Base-by-base conservation (phyloP, 92 coral and sea anemone species). In the Porites evermanni region DNA sequence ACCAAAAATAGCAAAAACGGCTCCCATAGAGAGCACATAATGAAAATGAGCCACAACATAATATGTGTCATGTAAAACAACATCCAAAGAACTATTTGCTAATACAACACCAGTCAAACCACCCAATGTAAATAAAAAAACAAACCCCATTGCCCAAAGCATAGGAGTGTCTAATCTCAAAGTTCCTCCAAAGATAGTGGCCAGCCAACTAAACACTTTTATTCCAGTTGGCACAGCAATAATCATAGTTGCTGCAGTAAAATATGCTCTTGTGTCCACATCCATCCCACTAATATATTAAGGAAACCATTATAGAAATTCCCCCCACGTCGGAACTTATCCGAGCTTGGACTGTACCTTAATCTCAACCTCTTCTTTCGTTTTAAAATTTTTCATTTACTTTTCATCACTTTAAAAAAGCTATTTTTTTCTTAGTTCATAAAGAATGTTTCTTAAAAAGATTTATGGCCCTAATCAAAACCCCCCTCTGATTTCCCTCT, bases 141-240 rank as follows among this genome's bases (percentile, higher is more conserved):
- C 91, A 89, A 94, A 94, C 79, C 95, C 97, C 80, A 91, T 85
- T 67, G 97, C 95, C 93, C 95, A 94, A 81, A 94, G 89, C 93
- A 91, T 88, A 70, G 97, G 94, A 65, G 95, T 91, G 81, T 91
- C 94, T 79, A 91, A 72, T 75, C 97, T 81, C 70, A 91, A 77
- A 87, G 87, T 86, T 61, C 94, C 94, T 63, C 97, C 97, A 82
- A 85, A 91, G 86, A 91, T 79, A 79, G 97, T 94, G 79, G 93
- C 95, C 80, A 94, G 82, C 95, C 97, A 94, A 89, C 95, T 94
- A 85, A 94, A 94, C 70, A 94, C 91, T 93, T 94, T 94, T 84
- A 91, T 94, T 72, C 97, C 97, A 89, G 97, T 94, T 86, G 97
- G 97, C 79, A 94, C 95, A 79, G 95, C 95, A 67, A 94, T 94